Percentiles rank a stretch among this genome's conserved stretches.
Conservation (phyloP, 2,797 vertebrate species). For the Glyptemys insculpta region DNA sequence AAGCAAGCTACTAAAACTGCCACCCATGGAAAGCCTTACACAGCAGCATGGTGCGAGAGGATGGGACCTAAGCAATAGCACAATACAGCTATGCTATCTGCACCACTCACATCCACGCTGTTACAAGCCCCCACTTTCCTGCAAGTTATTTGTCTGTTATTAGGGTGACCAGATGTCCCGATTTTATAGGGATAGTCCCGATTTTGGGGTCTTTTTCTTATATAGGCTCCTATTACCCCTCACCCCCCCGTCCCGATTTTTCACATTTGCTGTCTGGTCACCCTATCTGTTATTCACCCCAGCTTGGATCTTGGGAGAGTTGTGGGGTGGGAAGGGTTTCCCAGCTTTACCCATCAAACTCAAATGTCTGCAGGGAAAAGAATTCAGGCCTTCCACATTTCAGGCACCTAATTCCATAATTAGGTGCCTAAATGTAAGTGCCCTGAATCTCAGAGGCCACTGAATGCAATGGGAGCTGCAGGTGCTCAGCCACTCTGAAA, state of each 20-base stretch:
- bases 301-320: background rate
- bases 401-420: background rate
- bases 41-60: accelerated
- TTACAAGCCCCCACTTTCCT: background rate
- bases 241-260: too few relatives aligned
- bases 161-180: too few relatives aligned
- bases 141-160: background rate
- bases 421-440: accelerated
- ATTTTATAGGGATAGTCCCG: too few relatives aligned
- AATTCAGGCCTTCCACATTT: background rate
- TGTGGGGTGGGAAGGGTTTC: accelerated
- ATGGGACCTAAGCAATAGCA: accelerated
- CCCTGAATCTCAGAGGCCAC: accelerated
- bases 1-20: background rate
- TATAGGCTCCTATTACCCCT: too few relatives aligned
- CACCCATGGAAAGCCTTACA: background rate
- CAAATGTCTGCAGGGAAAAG: background rate
- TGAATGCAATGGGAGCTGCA: accelerated
- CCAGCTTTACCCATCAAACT: background rate
- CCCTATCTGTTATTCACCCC: background rate
- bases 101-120: background rate
- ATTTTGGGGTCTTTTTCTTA: too few relatives aligned
- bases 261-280: too few relatives aligned
- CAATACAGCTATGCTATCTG: accelerated
- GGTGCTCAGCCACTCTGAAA: background rate